A percentile compares a stretch with the other conserved stretches of the same genome.
These are phyloP conservation scores for Buceros bicornis DNA, from an alignment of 2,797 vertebrate genomes.

Conservation along the genomic window DNA sequence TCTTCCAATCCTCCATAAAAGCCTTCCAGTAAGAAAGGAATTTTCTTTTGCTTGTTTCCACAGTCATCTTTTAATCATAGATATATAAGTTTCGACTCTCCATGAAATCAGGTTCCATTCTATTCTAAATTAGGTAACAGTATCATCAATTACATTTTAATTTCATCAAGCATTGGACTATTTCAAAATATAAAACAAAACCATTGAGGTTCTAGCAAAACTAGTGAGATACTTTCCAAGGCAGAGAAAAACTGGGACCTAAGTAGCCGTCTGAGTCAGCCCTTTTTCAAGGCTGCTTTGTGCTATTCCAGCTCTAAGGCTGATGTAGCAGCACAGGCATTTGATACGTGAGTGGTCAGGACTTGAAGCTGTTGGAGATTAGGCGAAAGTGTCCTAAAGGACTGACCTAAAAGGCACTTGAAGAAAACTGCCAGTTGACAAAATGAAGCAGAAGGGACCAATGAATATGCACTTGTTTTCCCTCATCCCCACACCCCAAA, in stretches of 20 bases:
- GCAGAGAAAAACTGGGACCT: background rate
- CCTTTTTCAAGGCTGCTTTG: slow-evolving; percentile 3
- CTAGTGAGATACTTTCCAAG: background rate
- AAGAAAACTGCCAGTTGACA: slow-evolving; percentile 44
- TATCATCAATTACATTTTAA: background rate
- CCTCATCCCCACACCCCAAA: background rate
- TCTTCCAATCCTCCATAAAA: background rate
- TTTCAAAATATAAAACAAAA: background rate
- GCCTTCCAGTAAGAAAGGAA: background rate
- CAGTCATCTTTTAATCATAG: background rate
- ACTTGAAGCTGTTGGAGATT: slow-evolving; percentile 24
- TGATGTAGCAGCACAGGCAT: background rate
- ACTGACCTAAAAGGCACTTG: slow-evolving; percentile 10
- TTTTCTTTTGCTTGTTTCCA: background rate
- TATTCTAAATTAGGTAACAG: background rate
- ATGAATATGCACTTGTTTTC: slow-evolving; percentile 20
- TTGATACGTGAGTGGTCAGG: background rate
- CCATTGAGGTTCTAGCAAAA: fast-evolving
- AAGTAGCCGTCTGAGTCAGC: background rate
- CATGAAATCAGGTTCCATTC: background rate
- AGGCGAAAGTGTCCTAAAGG: background rate
- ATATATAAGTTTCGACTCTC: background rate
- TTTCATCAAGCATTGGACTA: background rate
- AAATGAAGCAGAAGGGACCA: slow-evolving; percentile 20
- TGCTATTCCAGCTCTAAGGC: background rate